Percentiles rank a stretch among this genome's conserved stretches.
Conservation (phyloP, 2,113 vertebrate genomes). For the Suncus etruscus region DNA sequence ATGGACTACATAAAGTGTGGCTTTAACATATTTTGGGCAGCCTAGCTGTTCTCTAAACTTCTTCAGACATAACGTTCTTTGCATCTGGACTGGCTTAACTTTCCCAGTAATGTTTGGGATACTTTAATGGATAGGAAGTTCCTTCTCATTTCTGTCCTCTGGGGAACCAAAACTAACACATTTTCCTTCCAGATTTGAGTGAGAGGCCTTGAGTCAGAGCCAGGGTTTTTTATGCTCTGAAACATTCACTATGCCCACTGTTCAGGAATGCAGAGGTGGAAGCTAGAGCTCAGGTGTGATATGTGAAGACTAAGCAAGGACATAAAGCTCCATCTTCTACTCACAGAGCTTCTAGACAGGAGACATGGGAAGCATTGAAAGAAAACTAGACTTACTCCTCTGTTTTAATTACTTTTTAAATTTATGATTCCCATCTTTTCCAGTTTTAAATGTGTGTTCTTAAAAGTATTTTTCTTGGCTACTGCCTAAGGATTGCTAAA, state of each 20-base stretch:
- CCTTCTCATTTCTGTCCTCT: conserved; percentile 79
- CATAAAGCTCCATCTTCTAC: neutral
- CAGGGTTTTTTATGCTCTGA: conserved; percentile 32
- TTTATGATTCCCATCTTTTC: conserved; percentile 66
- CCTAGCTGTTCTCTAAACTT: conserved; percentile 40
- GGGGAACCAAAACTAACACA: conserved; percentile 67
- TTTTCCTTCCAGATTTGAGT: conserved; percentile 73
- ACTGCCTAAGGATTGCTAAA: conserved; percentile 69
- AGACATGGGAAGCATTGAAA: neutral
- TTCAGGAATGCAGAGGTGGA: neutral
- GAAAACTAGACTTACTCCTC: conserved; percentile 22
- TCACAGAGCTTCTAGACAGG: neutral
- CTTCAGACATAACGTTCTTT: conserved; percentile 61
- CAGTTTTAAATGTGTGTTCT: conserved; percentile 57
- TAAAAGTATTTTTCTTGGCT: conserved; percentile 81
- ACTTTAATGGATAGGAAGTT: conserved; percentile 76
- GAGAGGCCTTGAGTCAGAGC: conserved; percentile 51
- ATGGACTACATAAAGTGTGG: neutral
- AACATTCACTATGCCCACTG: neutral
- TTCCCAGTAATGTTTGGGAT: conserved; percentile 56
- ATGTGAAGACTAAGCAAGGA: neutral
- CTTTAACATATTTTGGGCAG: conserved; percentile 48
- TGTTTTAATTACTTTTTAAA: conserved; percentile 60
- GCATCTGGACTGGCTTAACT: conserved; percentile 74
- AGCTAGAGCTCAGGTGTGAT: neutral